Conservation (phyloP, 1,140 invertebrate genomes). For the Lerema accius region DNA sequence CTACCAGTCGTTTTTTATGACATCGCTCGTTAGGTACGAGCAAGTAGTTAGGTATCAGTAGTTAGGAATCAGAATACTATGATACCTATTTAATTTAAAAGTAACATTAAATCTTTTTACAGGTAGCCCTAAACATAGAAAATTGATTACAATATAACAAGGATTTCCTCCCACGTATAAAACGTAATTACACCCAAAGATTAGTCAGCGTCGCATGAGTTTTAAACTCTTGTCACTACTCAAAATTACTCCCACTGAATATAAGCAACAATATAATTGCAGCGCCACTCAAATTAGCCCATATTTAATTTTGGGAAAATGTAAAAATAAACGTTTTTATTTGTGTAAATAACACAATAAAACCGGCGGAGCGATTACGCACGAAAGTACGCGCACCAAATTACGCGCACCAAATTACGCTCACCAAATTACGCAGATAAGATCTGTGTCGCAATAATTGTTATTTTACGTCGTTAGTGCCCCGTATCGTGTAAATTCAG, state of each 20-base stretch:
- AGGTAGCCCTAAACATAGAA: slow-evolving; percentile 6
- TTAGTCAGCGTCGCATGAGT: slow-evolving; percentile 67
- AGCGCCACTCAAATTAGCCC: slow-evolving; percentile 66
- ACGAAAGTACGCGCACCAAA: slow-evolving; percentile 68
- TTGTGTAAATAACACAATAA: slow-evolving; percentile 83
- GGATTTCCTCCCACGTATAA: slow-evolving; percentile 69
- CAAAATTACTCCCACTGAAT: slow-evolving; percentile 54
- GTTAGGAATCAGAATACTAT: no score
- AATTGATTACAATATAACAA: slow-evolving; percentile 67
- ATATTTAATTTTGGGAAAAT: slow-evolving; percentile 82
- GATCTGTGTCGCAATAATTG: slow-evolving; percentile 77
- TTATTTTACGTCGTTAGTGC: slow-evolving; percentile 77
- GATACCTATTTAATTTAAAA: no score
- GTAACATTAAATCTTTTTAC: not conserved
- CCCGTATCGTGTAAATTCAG: slow-evolving; percentile 75
- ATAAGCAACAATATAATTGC: slow-evolving; percentile 63
- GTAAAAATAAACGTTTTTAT: slow-evolving; percentile 82
- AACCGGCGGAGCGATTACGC: slow-evolving; percentile 64
- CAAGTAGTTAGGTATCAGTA: no score
- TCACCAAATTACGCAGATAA: slow-evolving; percentile 75
- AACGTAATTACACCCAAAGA: slow-evolving; percentile 58
- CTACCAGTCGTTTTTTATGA: no score
- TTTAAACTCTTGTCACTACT: slow-evolving; percentile 51
- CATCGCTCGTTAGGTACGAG: no score
- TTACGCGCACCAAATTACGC: slow-evolving; percentile 70